phyloP scores from a whole-genome alignment of 2,888 invertebrate genomes.

The Sarcophaga rosellei region DNA sequence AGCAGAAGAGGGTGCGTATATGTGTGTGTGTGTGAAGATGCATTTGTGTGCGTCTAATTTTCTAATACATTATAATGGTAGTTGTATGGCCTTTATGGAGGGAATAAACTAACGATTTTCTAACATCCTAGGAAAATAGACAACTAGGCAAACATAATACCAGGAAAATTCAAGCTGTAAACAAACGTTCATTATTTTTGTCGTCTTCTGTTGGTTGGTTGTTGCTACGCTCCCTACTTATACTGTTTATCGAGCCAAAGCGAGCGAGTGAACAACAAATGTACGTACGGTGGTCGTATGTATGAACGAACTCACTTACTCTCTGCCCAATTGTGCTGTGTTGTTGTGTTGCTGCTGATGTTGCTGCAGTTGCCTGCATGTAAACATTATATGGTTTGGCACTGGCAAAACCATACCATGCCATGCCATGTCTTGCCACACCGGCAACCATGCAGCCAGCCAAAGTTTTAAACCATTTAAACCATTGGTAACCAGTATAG shows the following conservation, averaged over 20 bases:
- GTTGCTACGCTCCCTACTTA: neutral
- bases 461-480: constrained; percentile 47
- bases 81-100: constrained; percentile 59
- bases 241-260: constrained; percentile 33
- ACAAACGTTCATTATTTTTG: constrained; percentile 47
- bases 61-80: constrained; percentile 56
- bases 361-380: neutral
- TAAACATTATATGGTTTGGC: neutral
- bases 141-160: constrained; percentile 69
- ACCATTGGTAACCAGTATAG: constrained; percentile 60
- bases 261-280: constrained; percentile 37
- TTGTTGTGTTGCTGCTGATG: neutral
- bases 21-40: neutral
- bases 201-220: constrained; percentile 8
- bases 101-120: constrained; percentile 68
- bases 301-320: constrained; percentile 33
- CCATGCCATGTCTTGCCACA: constrained; percentile 12
- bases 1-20: neutral
- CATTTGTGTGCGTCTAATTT: constrained; percentile 55
- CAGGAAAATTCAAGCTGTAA: constrained; percentile 68
- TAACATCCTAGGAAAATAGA: constrained; percentile 69
- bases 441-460: constrained; percentile 16
- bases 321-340: neutral
- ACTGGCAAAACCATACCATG: constrained; percentile 8
- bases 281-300: neutral